A percentile compares a stretch with the other conserved stretches of the same genome.
Evolutionary conservation across 1,140 invertebrate species (phyloP).

Genomic region (Popillia japonica): DNA sequence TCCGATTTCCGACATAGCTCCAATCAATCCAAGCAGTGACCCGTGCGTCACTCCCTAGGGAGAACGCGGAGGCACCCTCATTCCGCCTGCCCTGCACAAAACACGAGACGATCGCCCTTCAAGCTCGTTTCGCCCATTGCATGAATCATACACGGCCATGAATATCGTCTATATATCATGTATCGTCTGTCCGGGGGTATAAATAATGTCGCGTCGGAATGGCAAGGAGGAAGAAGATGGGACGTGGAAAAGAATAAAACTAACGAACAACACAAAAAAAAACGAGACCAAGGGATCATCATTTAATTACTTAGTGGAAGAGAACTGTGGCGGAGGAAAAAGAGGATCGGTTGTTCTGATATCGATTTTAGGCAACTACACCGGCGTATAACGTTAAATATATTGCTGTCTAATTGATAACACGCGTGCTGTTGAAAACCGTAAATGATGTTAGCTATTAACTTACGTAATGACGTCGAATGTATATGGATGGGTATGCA

Average conservation of each 20-base stretch:
- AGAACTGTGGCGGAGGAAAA: too few species aligned
- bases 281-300: slow-evolving; percentile 7
- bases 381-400: background rate
- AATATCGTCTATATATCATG: slow-evolving; percentile 36
- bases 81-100: too few species aligned
- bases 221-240: too few species aligned
- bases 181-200: slow-evolving; percentile 18
- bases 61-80: slow-evolving; percentile 34
- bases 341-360: background rate
- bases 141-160: slow-evolving; percentile 38
- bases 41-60: slow-evolving; percentile 43
- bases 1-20: slow-evolving; percentile 42
- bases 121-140: slow-evolving; percentile 30
- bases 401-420: slow-evolving; percentile 21
- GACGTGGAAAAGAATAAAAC: background rate
- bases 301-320: slow-evolving; percentile 19
- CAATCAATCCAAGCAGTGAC: slow-evolving; percentile 44
- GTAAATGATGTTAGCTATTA: background rate
- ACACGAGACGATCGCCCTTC: slow-evolving; percentile 33
- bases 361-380: slow-evolving; percentile 18
- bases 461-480: background rate
- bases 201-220: slow-evolving; percentile 15
- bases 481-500: too few species aligned
- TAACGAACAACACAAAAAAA: slow-evolving; percentile 17
- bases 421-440: slow-evolving; percentile 23